Evolutionary conservation across 1,140 invertebrate genomes (phyloP), one percentile per base, ranked within the genome.

Genomic region (Cyclina sinensis): DNA sequence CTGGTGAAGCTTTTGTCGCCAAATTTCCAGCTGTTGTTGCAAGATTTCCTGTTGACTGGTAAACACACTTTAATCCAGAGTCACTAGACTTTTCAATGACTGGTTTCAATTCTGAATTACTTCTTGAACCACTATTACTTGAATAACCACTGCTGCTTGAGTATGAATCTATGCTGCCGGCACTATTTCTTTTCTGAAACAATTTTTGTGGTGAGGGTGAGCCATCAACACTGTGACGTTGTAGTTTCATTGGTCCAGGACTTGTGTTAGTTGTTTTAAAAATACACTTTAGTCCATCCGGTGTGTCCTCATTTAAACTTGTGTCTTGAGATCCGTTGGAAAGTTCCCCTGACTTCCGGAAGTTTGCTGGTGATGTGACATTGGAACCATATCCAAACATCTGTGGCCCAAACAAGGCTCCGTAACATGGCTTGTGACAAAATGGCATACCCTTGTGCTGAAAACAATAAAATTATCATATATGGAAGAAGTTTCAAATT

Each of bases 301-400:
- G 21, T 39, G 37, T 30, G 30, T 80, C 74, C 12, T 65, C 62
- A 11, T 73, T 21, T 24, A 76, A 76, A 51, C 51, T 59, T 16
- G 46, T 57, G 39, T 80, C 70, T n/a, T 79, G 32, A 39, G 54
- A 27, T 73, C 70, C 79, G 57, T 57, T 82, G 43, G 65, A 12
- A 54, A 51, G 39, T 3, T 78, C 73, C 12, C 46, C 68, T 16
- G 83, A 86, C 32, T 89, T 91, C 27, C 87, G 88, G 43, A 98
- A 98, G 95, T 97, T 98, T 78, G 97, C 98, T 94, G 98, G 98
- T 86, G 98, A 98, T 95, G 98, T 97, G 32, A 98, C 97, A 94
- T 97, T 96, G 43, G 98, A 98, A 27, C 98, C 98, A 95, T 98
- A 98, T 12, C 98, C 98, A 96, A 98, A 98, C 18, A 98, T 96